Percentiles rank a stretch among this genome's conserved stretches.
phyloP scores from a whole-genome alignment of 53 echinoderm and acorn worm species.

The Patiria pectinifera region DNA sequence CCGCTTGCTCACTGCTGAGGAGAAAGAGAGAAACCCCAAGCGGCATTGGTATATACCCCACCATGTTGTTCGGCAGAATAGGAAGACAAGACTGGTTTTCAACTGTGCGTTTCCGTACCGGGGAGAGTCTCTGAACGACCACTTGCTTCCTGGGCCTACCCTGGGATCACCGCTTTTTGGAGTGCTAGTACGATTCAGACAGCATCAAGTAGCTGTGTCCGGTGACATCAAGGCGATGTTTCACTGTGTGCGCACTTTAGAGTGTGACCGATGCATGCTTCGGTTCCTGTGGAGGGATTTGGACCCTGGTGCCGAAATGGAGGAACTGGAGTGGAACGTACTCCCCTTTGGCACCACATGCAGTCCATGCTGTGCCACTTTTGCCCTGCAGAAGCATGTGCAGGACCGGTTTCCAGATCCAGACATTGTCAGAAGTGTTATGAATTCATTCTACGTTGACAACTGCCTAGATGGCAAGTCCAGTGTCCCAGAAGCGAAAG shows the following conservation, averaged over 20 bases:
- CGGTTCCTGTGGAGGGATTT: conserved; percentile 35
- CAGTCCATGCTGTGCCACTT: conserved; percentile 58
- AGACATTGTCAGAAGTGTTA: not conserved
- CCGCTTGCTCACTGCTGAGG: no score
- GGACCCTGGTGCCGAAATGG: not conserved
- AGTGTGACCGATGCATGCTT: conserved; percentile 8
- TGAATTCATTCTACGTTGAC: not conserved
- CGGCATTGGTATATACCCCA: not conserved
- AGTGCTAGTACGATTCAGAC: no score
- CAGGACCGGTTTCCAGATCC: not conserved
- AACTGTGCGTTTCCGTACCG: conserved; percentile 48
- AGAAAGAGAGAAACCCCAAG: no score
- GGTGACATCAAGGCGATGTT: no score
- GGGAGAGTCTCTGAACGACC: conserved; percentile 37
- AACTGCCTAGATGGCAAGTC: not conserved
- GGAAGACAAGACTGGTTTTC: conserved; percentile 44
- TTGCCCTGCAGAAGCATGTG: conserved; percentile 59
- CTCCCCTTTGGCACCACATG: conserved; percentile 56
- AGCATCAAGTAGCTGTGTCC: no score
- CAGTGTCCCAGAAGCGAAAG: no score
- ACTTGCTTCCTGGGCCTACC: no score
- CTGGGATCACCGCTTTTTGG: no score
- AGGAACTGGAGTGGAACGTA: not conserved
- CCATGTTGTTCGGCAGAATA: not conserved
- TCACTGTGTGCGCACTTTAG: no score